phyloP scores from a whole-genome alignment of 2,888 invertebrate genomes.

The Automeris io region DNA sequence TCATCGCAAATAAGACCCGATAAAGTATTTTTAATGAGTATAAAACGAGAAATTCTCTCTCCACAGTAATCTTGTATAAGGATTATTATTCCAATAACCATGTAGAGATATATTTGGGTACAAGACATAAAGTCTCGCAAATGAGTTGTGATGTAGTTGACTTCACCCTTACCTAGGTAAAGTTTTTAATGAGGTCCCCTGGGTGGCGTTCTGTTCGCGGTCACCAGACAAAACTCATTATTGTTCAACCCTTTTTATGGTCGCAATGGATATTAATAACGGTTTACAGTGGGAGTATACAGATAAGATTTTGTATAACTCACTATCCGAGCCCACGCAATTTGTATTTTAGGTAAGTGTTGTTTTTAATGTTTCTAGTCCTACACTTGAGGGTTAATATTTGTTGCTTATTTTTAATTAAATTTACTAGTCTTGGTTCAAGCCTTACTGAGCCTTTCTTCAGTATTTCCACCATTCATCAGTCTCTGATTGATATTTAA shows the following conservation, averaged over 20 bases:
- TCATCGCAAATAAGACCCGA: no score
- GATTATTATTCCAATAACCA: background rate
- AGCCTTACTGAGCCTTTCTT: no score
- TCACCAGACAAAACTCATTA: slow-evolving; percentile 39
- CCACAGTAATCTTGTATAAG: background rate
- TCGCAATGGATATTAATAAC: slow-evolving; percentile 15
- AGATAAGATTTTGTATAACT: background rate
- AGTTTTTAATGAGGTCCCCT: slow-evolving; percentile 40
- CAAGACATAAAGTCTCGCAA: background rate
- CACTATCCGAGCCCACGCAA: no score
- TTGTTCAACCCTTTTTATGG: slow-evolving; percentile 36
- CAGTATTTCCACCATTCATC: no score
- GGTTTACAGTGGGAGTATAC: slow-evolving; percentile 4
- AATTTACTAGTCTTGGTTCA: no score
- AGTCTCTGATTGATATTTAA: no score
- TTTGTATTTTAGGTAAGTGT: no score
- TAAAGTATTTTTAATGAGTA: no score
- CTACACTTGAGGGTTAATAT: no score
- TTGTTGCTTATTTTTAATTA: no score
- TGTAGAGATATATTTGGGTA: background rate
- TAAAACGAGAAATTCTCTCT: no score
- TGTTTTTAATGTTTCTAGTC: no score
- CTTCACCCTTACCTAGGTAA: slow-evolving; percentile 11
- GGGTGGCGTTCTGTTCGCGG: slow-evolving; percentile 21
- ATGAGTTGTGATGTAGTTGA: slow-evolving; percentile 7